Evolutionary conservation across 1,140 invertebrate genomes (phyloP), one percentile per base, ranked within the genome.

Genomic region (Sycophaga agraensis): DNA sequence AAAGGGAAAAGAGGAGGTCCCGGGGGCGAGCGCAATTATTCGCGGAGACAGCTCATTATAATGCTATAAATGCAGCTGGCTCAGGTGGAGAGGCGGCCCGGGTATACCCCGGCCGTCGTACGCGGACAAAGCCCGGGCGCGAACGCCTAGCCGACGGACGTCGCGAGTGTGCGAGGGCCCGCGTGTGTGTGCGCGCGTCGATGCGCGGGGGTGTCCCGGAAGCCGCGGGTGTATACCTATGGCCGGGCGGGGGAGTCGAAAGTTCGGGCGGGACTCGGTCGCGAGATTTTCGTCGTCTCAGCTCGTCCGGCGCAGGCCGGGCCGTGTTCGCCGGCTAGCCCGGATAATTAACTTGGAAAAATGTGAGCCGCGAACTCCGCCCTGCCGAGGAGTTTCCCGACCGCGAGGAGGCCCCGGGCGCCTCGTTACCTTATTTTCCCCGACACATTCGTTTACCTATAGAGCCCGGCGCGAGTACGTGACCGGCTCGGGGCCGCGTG

Each of bases 301-400:
- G 42, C 11, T 21, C 53, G 65, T 68, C 69, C n/a, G n/a, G n/a
- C n/a, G n/a, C n/a, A n/a, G n/a, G n/a, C n/a, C n/a, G n/a, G n/a
- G n/a, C n/a, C n/a, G n/a, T n/a, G n/a, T n/a, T n/a, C n/a, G n/a
- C n/a, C n/a, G n/a, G n/a, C n/a, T n/a, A n/a, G n/a, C n/a, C 69
- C 68, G 63, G 67, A 75, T 76, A 76, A 76, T 74, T 75, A 75
- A 74, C 69, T 75, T 75, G 64, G 68, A 73, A 76, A 76, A 75
- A 76, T 74, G 70, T 69, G 70, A 64, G 63, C 68, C 54, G 56
- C 59, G 42, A 58, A 58, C 39, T 55, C 56, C 60, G 45, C 43
- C 63, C 11, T 42, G 9, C 28, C 28, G 28, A n/a, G n/a, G n/a
- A 4, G 28, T 31, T 31, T 31, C 9, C 12, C 21, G 19, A 45